Percentiles rank a stretch among this genome's conserved stretches.
Conservation (phyloP, 2,797 vertebrate genomes). For the Streptopelia turtur region DNA sequence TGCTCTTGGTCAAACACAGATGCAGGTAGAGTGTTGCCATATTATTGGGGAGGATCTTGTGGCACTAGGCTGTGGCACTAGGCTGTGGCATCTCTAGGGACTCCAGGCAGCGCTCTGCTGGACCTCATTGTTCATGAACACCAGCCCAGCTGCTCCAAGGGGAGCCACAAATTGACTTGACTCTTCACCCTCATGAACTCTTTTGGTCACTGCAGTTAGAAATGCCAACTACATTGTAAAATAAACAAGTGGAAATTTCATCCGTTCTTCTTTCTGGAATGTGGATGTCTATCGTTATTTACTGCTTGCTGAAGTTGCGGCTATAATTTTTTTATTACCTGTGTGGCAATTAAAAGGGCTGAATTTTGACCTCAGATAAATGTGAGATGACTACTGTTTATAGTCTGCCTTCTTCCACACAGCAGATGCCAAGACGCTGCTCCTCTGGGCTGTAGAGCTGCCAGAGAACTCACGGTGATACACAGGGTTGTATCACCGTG, state of each 20-base stretch:
- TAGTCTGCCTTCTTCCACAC: not conserved
- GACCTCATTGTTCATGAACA: accelerated
- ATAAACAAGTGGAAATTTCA: not conserved
- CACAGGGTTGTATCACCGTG: not conserved
- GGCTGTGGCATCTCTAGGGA: not conserved
- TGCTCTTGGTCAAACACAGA: not conserved
- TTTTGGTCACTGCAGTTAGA: not conserved
- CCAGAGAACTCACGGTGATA: not conserved
- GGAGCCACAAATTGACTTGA: not conserved
- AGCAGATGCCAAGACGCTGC: not conserved
- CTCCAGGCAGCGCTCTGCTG: not conserved
- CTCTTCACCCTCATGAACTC: not conserved
- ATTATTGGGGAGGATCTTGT: not conserved
- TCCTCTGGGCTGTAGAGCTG: not conserved
- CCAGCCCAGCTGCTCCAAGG: not conserved
- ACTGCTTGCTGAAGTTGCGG: not conserved
- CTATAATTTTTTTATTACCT: not conserved
- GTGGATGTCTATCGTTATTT: not conserved
- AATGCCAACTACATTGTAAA: not conserved
- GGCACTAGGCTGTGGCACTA: too few relatives aligned
- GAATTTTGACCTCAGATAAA: not conserved
- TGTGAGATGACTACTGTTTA: not conserved
- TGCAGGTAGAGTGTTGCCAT: accelerated
- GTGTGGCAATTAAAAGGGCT: not conserved
- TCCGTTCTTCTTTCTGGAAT: not conserved